Conservation (phyloP, 2,797 vertebrate species). For the Kryptopterus vitreolus region DNA sequence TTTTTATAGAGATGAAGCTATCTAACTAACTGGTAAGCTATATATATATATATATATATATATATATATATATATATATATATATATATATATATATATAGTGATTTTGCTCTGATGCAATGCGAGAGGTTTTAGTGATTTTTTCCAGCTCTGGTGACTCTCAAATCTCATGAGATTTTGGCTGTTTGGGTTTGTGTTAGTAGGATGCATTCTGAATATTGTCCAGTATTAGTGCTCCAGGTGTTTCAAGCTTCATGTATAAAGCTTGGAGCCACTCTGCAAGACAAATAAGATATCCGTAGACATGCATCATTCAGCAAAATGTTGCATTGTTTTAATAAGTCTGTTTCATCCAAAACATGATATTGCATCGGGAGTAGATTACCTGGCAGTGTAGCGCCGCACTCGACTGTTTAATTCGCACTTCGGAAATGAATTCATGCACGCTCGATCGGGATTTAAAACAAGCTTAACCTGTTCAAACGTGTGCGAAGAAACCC, state of each 20-base stretch:
- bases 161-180: background rate
- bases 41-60: too few relatives aligned
- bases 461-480: background rate
- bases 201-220: background rate
- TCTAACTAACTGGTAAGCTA: background rate
- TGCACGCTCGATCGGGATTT: conserved; percentile 11
- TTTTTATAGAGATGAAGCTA: background rate
- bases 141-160: background rate
- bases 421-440: background rate
- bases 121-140: background rate
- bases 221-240: background rate
- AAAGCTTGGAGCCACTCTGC: background rate
- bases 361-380: background rate
- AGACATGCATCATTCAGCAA: background rate
- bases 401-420: background rate
- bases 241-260: background rate
- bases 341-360: background rate
- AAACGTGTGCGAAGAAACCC: background rate
- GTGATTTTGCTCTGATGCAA: background rate
- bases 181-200: background rate
- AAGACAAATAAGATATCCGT: conserved; percentile 7
- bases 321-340: conserved; percentile 6
- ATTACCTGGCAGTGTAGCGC: background rate
- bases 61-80: too few relatives aligned
- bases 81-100: too few relatives aligned